Base-by-base conservation (phyloP, 2,888 invertebrate genomes). In the Eretmocerus hayati region DNA sequence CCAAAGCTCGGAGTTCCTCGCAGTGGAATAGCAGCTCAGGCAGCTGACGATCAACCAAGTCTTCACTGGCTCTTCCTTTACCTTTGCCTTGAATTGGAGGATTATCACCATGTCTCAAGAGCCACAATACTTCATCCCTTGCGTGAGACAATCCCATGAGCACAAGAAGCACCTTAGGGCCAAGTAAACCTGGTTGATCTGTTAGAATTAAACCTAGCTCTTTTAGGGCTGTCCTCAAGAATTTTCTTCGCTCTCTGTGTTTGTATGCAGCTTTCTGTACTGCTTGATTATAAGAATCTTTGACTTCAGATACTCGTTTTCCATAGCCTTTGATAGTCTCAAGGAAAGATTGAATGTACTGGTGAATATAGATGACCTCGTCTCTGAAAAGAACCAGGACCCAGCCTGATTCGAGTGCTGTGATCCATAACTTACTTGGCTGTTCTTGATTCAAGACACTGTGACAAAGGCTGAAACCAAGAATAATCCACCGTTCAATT, bases 1-100 rank as follows among this genome's bases (percentile, higher is more conserved):
- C 91, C 45, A 99, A 75, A 20, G 90, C 91, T 62, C 97, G 79
- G 42, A 99, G 73, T 72, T 99, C 99, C 70, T 97, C 95, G 85
- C 99, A 96, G 66, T 97, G 95, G 67, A 97, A 99, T 8, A 99
- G 75, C 37, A 99, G 75, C 72, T 99, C 99, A 2, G 99, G 97
- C 36, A 99, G 76, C 67, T 96, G 96, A 46, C 96, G 80, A 69
- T 97, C 97, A 1, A 94, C 89, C 46, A 97, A 75, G 73, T 94
- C 94, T 72, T 94, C 94, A n/a, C 87, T 81, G 13, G 86, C 82
- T 72, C 90, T 88, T 37, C 85, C 85, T 75, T 92, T 92, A 15
- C 84, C 84, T 69, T 89, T 90, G 16, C 76, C 73, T 57, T 87
- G 83, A 48, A 80, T 77, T 2, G 96, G 96, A 31, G 93, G 94